Base-by-base conservation (phyloP, 2,113 vertebrate species). In the Nothocercus julius region DNA sequence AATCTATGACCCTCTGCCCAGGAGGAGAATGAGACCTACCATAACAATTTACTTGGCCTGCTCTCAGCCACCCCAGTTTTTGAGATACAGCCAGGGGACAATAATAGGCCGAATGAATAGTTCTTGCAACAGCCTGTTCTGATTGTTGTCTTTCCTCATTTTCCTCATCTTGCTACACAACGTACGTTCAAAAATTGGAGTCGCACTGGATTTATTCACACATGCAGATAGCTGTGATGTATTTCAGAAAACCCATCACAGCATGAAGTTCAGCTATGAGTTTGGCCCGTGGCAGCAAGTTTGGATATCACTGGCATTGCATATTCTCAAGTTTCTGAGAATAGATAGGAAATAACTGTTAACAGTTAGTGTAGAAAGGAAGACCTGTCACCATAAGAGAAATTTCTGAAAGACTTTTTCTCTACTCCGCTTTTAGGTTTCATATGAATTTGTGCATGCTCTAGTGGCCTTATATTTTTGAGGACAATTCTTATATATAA, bases 1-100 rank as follows among this genome's bases (percentile, higher is more conserved):
- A 97, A 87, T 93, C 77, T 76, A 47, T 92, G 90, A 36, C 44
- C 36, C 28, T 91, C 21, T 93, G 34, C 47, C 76, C 27, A 30
- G 83, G 77, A 94, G 88, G 66, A 87, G 74, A 68, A 7, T n/a
- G 88, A 91, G 84, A 82, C 77, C 85, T 36, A 76, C 28, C 61
- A 53, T 81, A 90, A 68, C 66, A 51, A 47, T 87, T 86, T 21
- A 16, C 34, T 34, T 84, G 90, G 73, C 73, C 18, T 38, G 9
- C 4, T 94, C 66, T 69, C 92, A 86, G 73, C 21, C 34, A 11
- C 53, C 30, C 64, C 0, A 0, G 66, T 67, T 75, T 87, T 73
- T 64, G 80, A 2, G 11, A 62, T 53, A 58, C 28, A 86, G 73
- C 27, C 0, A 0, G 38, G 61, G 51, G 70, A 20, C 61, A 72